Base-by-base conservation (phyloP, 2,797 vertebrate species). In the Arnoldichthys spilopterus region DNA sequence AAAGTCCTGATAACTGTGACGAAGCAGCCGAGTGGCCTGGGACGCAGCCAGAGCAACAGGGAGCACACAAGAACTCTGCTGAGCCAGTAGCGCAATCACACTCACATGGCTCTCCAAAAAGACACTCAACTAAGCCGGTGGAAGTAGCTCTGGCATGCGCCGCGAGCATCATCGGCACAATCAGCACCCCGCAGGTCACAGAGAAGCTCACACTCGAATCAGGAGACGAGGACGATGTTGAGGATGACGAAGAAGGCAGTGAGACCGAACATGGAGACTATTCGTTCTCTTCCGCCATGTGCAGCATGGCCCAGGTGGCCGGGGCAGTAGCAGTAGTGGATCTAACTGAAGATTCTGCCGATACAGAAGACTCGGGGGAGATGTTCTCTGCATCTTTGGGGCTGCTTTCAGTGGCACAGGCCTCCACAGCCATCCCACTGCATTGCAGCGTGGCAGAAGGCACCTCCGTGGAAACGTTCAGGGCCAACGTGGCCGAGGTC, bases 131-230 rank as follows among this genome's bases (percentile, higher is more conserved):
- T 71, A 97, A 94, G 61, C 90, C 95, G 6, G 88, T 99, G 61
- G 97, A 98, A 85, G 89, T 96, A 72, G 97, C 96, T 18, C 87
- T 99, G 83, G 95, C 95, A n/a, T 98, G 95, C 86, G 97, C 97
- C 5, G 97, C 96, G 71, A 97, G 92, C 78, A 90, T 99, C 72
- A 96, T 98, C 62, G 97, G 97, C 81, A 98, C 96, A 56, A 96
- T 98, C 86, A 96, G 95, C 77, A 94, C 92, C 75, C 97, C 98
- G 3, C 93, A 96, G 83, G 90, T 95, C 78, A 93, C 95, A 24
- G 94, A 97, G 82, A 93, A 94, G 73, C 90, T 97, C n/a, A 84
- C 90, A 53, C 24, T 75, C 69, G 94, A 97, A 71, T 94, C 94
- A 32, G 83, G 32, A 58, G 66, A 43, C 0, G 87, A 82, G 40